These are phyloP conservation scores for Ostrea edulis DNA, from an alignment of 1,140 invertebrate genomes.

Conservation along the genomic window DNA sequence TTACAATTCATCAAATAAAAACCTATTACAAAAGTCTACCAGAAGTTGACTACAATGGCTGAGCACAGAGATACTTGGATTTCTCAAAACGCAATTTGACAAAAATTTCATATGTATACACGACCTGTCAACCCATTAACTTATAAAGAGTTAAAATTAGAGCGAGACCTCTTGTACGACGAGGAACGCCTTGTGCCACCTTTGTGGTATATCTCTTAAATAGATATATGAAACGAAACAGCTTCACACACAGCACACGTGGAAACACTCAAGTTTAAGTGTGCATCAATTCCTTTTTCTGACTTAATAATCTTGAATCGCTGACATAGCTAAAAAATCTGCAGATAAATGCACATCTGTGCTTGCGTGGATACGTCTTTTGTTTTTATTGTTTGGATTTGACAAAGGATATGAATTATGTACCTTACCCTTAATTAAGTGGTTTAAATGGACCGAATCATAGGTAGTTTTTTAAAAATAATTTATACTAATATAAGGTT, in stretches of 20 bases:
- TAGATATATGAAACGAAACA: not conserved
- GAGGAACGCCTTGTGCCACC: not conserved
- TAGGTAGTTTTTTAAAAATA: not conserved
- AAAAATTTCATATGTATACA: no score
- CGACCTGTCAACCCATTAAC: no score
- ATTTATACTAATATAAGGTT: not conserved
- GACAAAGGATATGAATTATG: not conserved
- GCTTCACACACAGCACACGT: not conserved
- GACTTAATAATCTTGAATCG: not conserved
- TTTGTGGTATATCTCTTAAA: not conserved
- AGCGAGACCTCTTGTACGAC: no score
- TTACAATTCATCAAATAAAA: no score
- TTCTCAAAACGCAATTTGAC: no score
- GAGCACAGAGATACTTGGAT: no score
- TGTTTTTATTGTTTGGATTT: constrained; percentile 4
- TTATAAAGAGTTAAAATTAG: no score
- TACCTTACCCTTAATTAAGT: not conserved
- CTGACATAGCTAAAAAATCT: constrained; percentile 2
- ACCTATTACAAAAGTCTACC: no score
- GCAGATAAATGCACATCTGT: not conserved
- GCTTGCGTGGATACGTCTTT: not conserved
- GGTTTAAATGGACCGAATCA: not conserved
- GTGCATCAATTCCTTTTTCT: not conserved
- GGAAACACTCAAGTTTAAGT: not conserved
- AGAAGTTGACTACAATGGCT: no score